Evolutionary conservation across 1,140 invertebrate genomes (phyloP), one percentile per base, ranked within the genome.

Genomic region (Thaumatotibia leucotreta): DNA sequence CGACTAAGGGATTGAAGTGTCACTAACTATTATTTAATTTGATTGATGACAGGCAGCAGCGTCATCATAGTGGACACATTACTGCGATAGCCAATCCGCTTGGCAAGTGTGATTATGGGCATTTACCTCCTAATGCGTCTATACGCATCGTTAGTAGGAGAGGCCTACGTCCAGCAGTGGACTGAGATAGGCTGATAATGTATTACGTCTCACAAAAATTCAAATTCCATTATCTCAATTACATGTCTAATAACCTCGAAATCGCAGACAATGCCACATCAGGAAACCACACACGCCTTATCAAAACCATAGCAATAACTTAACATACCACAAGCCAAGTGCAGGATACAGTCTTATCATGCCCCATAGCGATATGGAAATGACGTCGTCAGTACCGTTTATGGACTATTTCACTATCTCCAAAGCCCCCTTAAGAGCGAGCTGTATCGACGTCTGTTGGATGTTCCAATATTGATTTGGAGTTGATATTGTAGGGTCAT

Each of bases 351-450:
- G 62, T 65, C 61, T 66, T 70, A 69, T 76, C 74, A 61, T 66
- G 62, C 58, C n/a, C 58, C 67, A 70, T 67, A 69, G 74, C 61
- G 66, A 62, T 67, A 78, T 75, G 74, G 69, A 74, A 74, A 74
- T 74, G 62, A 72, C 65, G 50, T 61, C 58, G 63, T 66, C 39
- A 68, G 71, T 65, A 69, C 66, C 74, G 61, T 27, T 75, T 64
- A 66, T 74, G 68, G 45, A 68, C 66, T 67, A 71, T 79, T n/a
- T 72, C 69, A 63, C 77, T 76, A 79, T 79, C 73, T 75, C 68
- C 72, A 76, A 76, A 67, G 69, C 66, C 69, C 68, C 65, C 65
- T 71, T 76, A 73, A 70, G 68, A 67, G 61, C 45, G 65, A 54
- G 66, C 68, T 72, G 66, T 73, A 73, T 69, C 68, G 64, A 50